A percentile compares a stretch with the other conserved stretches of the same genome.
Evolutionary conservation across 2,797 vertebrate species (phyloP).

Genomic region (Cossypha niveicapilla): DNA sequence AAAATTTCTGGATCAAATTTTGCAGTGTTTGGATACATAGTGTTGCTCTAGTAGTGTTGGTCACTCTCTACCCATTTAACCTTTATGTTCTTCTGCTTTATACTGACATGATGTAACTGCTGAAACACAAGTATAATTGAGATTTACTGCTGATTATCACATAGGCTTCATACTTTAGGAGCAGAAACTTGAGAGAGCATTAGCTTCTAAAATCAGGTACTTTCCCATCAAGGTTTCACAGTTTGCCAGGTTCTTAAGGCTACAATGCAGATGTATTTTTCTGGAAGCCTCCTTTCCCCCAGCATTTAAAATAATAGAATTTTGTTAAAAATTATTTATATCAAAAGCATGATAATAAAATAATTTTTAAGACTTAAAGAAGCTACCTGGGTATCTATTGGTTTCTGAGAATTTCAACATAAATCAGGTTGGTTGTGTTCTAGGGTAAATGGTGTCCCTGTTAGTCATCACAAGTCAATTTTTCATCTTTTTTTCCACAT

Average conservation of each 20-base stretch:
- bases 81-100: neutral
- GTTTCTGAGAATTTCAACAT: neutral
- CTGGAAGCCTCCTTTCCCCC: accelerated
- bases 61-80: neutral
- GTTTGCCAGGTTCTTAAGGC: neutral
- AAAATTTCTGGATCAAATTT: neutral
- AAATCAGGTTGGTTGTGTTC: neutral
- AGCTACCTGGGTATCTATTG: neutral
- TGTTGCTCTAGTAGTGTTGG: neutral
- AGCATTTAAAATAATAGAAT: neutral
- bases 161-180: neutral
- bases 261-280: neutral
- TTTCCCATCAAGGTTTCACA: neutral
- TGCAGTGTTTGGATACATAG: neutral
- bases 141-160: neutral
- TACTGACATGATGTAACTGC: neutral
- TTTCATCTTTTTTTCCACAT: neutral
- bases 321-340: neutral
- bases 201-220: neutral
- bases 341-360: neutral
- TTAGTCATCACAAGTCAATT: neutral
- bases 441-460: neutral
- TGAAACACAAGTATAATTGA: neutral
- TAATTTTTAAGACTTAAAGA: neutral
- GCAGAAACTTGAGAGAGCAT: neutral